A percentile compares a stretch with the other conserved stretches of the same genome.
Conservation (phyloP, 1,140 invertebrate genomes). For the Bombyx mandarina region DNA sequence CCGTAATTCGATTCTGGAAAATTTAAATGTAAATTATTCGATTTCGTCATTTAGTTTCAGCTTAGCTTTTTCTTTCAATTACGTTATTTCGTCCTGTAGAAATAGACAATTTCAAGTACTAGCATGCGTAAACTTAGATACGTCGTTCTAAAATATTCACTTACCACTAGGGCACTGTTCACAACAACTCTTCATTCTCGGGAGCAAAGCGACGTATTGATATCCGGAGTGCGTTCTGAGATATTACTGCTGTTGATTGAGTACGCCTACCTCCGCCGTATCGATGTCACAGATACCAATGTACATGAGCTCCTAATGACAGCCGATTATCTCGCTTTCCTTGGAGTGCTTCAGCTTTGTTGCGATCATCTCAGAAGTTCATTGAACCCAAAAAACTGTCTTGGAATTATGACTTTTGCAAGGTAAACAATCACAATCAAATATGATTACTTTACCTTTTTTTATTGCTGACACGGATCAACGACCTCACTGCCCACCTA, state of each 20-base stretch:
- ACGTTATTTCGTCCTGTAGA: too few species aligned
- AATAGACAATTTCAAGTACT: too few species aligned
- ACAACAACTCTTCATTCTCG: conserved; percentile 81
- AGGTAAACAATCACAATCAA: conserved; percentile 41
- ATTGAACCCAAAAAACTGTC: conserved; percentile 82
- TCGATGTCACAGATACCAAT: conserved; percentile 80
- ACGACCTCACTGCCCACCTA: too few species aligned
- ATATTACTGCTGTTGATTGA: conserved; percentile 84
- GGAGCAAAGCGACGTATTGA: conserved; percentile 77
- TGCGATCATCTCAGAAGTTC: conserved; percentile 78
- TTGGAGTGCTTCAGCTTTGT: conserved; percentile 83
- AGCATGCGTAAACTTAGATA: too few species aligned
- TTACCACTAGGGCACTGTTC: conserved; percentile 79
- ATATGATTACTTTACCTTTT: too few species aligned
- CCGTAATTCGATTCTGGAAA: too few species aligned
- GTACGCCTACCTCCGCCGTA: conserved; percentile 84
- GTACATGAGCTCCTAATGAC: conserved; percentile 82
- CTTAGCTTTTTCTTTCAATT: too few species aligned
- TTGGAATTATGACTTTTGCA: conserved; percentile 86
- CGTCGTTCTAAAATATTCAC: too few species aligned
- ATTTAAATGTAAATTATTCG: too few species aligned
- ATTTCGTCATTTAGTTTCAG: too few species aligned
- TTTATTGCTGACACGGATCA: too few species aligned
- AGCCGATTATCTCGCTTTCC: conserved; percentile 85
- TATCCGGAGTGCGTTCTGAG: conserved; percentile 82